Evolutionary conservation across 1,140 invertebrate species (phyloP).

Genomic region (Lordiphosa mommai): DNA sequence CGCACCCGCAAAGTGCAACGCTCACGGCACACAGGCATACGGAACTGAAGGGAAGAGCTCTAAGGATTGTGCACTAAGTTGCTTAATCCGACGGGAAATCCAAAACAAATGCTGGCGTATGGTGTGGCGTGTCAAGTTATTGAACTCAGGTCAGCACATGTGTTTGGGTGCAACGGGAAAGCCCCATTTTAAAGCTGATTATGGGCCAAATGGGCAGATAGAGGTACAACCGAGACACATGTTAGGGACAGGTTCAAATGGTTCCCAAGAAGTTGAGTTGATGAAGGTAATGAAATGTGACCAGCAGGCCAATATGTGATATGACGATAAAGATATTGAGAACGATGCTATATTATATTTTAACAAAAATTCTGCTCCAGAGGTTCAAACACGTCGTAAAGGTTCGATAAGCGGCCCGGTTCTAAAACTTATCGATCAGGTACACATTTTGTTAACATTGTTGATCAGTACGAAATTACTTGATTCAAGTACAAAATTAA

Average conservation of each 20-base stretch:
- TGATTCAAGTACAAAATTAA: too few relatives aligned
- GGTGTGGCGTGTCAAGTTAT: conserved; percentile 25
- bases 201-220: conserved; percentile 5
- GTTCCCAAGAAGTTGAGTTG: neutral
- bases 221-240: neutral
- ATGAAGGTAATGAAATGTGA: too few relatives aligned
- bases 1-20: conserved; percentile 23
- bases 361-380: too few relatives aligned
- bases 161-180: conserved; percentile 41
- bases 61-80: conserved; percentile 67
- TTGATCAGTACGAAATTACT: too few relatives aligned
- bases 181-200: conserved; percentile 62
- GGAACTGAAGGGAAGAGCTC: conserved; percentile 11
- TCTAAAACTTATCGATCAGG: too few relatives aligned
- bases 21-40: neutral
- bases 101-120: conserved; percentile 59
- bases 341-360: neutral
- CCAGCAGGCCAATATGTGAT: too few relatives aligned
- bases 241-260: neutral
- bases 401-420: too few relatives aligned
- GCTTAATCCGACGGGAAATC: conserved; percentile 76
- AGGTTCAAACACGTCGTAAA: too few relatives aligned
- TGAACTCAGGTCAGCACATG: conserved; percentile 48
- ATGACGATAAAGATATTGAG: too few relatives aligned
- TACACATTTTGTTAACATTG: too few relatives aligned